These are phyloP conservation scores for Triplophysa bombifrons DNA, from an alignment of 2,797 vertebrate genomes.

Conservation along the genomic window DNA sequence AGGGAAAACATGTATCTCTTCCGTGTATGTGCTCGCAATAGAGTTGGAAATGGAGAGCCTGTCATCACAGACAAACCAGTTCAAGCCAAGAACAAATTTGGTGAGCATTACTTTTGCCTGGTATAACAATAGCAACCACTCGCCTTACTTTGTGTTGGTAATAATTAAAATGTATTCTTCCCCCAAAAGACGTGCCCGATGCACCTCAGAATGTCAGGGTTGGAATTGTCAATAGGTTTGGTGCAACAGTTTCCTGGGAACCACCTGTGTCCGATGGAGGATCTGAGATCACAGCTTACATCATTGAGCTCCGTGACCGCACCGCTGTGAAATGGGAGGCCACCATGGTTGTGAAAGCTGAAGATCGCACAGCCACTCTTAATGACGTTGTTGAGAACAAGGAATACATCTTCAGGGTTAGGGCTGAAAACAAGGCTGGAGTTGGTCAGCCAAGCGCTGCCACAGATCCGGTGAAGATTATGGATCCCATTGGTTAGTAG, in stretches of 20 bases:
- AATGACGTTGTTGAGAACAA: constrained; percentile 98
- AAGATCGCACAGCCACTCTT: constrained; percentile 81
- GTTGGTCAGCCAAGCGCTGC: constrained; percentile 92
- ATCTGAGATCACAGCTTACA: constrained; percentile 88
- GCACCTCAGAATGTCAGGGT: constrained; percentile 91
- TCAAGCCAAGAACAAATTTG: constrained; percentile 95
- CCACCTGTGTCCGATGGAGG: constrained; percentile 91
- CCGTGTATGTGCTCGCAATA: constrained; percentile 93
- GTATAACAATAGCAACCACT: neutral
- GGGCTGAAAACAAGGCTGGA: constrained; percentile 95
- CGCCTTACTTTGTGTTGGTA: neutral
- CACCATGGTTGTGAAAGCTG: constrained; percentile 80
- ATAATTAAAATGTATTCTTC: constrained; percentile 6
- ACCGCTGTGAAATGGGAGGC: constrained; percentile 94
- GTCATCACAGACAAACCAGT: constrained; percentile 89
- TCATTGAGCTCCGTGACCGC: constrained; percentile 94
- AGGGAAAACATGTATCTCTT: constrained; percentile 92
- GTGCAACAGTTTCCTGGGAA: constrained; percentile 90
- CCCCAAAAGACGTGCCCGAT: constrained; percentile 88
- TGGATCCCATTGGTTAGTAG: constrained; percentile 90
- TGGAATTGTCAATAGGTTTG: constrained; percentile 85
- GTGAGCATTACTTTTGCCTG: constrained; percentile 71
- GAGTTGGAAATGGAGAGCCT: constrained; percentile 89
- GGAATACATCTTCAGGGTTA: constrained; percentile 96
- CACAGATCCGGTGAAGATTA: constrained; percentile 92